Base-by-base conservation (phyloP, 1,140 invertebrate species). In the Panagrolaimus sp. region DNA sequence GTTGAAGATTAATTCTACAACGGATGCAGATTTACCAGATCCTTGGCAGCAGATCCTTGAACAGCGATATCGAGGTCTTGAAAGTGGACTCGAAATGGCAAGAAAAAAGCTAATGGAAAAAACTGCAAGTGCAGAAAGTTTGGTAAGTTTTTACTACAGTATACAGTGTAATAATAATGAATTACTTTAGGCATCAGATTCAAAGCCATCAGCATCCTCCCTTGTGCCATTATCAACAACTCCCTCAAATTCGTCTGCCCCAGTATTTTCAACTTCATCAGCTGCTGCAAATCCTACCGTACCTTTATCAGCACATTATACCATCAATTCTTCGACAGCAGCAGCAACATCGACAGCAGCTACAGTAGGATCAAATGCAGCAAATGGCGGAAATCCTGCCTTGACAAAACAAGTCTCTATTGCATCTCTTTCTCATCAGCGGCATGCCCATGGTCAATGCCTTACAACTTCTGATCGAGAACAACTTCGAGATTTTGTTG, bases 1-100 rank as follows among this genome's bases (percentile, higher is more conserved):
- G 17, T 21, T 79, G 28, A 67, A 45, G 21, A 48, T 79, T n/a
- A 79, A 79, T 55, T 79, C 77, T 21, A 58, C 73, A 14, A 21
- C 46, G 3, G 62, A 77, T 8, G 43, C 63, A 32, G 65, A 67
- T 43, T 24, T 78, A 43, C 79, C 79, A 17, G 78, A 79, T 66
- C 65, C 73, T 15, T 79, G 78, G 78, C 14, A 28, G 0, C 43
- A 46, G 12, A 46, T 68, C 24, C 9, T 79, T 12, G 65, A 71
- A 10, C 38, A 28, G 14, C 45, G 69, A 32, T 52, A 77, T 32
- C 43, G 63, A 14, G 74, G 74, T 12, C 46, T 78, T 28, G 65
- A 76, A 15, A 7, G 38, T 0, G 77, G 77, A 15, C 47, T 78
- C 8, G 70, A 67, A 44, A 8, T 75, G 48, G 77, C 77, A 10